Conservation (phyloP, 2,888 invertebrate species). For the Papilio gigon region DNA sequence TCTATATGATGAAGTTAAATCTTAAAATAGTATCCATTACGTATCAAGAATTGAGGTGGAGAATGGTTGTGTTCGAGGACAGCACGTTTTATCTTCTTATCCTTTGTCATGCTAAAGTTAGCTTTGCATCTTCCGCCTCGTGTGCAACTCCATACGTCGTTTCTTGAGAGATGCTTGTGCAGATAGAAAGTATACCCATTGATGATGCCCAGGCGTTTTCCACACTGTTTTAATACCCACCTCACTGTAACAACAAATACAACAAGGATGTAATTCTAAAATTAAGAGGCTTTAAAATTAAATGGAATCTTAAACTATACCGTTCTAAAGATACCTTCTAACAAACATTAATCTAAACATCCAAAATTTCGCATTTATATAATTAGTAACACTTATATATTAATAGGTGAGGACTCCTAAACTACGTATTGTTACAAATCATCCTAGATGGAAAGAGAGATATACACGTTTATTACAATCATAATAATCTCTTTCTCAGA, state of each 20-base stretch:
- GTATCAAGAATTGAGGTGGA: slow-evolving; percentile 48
- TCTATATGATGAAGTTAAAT: slow-evolving; percentile 40
- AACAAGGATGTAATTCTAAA: too few relatives aligned
- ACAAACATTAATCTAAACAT: too few relatives aligned
- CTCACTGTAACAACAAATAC: slow-evolving; percentile 46
- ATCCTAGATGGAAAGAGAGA: too few relatives aligned
- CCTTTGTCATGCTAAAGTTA: slow-evolving; percentile 67
- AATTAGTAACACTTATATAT: too few relatives aligned
- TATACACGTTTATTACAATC: too few relatives aligned
- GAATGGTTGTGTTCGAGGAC: slow-evolving; percentile 75
- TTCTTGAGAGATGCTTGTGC: slow-evolving; percentile 29
- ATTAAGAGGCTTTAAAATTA: too few relatives aligned
- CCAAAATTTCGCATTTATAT: too few relatives aligned
- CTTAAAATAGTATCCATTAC: slow-evolving; percentile 49
- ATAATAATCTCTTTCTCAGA: too few relatives aligned
- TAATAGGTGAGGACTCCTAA: too few relatives aligned
- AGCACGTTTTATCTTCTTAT: slow-evolving; percentile 64
- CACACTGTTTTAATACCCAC: slow-evolving; percentile 46
- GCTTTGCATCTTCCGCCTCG: slow-evolving; percentile 61
- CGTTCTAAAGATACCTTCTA: too few relatives aligned
- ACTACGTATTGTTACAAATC: too few relatives aligned
- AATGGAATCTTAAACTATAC: too few relatives aligned
- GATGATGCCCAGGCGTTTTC: slow-evolving; percentile 48
- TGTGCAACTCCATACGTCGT: slow-evolving; percentile 48
- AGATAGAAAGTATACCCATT: slow-evolving; percentile 48